Base-by-base conservation (phyloP, 2,113 vertebrate genomes). In the Tragelaphus buxtoni region DNA sequence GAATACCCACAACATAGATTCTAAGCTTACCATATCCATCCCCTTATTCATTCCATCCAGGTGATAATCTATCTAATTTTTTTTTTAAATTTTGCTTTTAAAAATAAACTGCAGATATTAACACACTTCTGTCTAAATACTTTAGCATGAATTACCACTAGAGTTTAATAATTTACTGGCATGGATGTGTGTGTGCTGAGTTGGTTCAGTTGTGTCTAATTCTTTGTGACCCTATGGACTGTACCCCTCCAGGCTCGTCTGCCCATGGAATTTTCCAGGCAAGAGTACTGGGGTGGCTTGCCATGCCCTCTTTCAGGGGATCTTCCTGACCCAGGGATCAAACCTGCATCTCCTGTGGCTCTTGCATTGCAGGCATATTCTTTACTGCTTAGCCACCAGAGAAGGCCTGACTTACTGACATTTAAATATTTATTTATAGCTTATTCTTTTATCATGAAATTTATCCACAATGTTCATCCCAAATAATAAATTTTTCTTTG, bases 161-260 rank as follows among this genome's bases (percentile, higher is more conserved):
- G 30, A 51, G 5, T 22, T 79, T 51, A 79, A 79, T 32, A 51
- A 79, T 51, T 51, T 79, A 51, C 16, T 79, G 9, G 9, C n/a
- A 4, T 69, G n/a, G 10, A 9, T 22, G 8, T 22, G 17, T 35
- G 9, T 47, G 10, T 47, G 10, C 47, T 47, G 35, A 35, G n/a
- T 35, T 69, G 63, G 4, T 65, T 65, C 32, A 69, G 18, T 20
- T 35, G 26, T 39, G 1, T 69, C n/a, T 39, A 35, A 20, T 39
- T 35, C 17, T 69, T 72, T 72, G 18, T 39, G 35, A 39, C 65
- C 10, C n/a, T 22, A 22, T 39, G 18, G n/a, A 72, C 65, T 72
- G 4, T 72, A 72, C 18, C 35, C 9, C 4, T 39, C n/a, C 9
- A 72, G 4, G n/a, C 9, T 39, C 9, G 0, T 72, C 9, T 72